Percentiles rank a stretch among this genome's conserved stretches.
Evolutionary conservation across 2,113 vertebrate species (phyloP).

Genomic region (Triplophysa tibetana): DNA sequence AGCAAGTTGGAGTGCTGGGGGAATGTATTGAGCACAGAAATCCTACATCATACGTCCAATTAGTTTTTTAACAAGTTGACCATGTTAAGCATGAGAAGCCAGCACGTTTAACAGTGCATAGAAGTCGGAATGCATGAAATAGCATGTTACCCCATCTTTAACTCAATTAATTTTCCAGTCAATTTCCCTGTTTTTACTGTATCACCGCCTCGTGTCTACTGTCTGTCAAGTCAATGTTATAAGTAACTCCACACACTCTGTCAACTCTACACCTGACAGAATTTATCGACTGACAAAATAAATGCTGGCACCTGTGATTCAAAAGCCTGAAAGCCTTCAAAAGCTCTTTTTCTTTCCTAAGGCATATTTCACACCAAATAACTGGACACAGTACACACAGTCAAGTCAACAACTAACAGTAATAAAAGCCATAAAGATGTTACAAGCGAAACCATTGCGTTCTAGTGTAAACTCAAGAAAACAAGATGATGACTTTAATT

Average conservation of each 20-base stretch:
- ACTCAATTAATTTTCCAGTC: too few species aligned
- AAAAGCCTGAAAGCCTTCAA: not conserved
- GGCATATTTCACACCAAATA: not conserved
- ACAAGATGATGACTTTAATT: not conserved
- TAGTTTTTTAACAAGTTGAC: too few species aligned
- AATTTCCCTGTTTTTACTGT: constrained; percentile 7
- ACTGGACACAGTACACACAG: not conserved
- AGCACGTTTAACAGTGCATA: too few species aligned
- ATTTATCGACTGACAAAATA: constrained; percentile 21
- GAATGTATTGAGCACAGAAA: too few species aligned
- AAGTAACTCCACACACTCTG: not conserved
- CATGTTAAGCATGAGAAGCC: too few species aligned
- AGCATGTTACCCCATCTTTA: too few species aligned
- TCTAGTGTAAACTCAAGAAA: not conserved
- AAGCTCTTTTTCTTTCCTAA: constrained; percentile 7
- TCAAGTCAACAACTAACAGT: not conserved
- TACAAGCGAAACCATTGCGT: too few species aligned
- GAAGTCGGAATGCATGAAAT: too few species aligned
- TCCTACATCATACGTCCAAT: too few species aligned
- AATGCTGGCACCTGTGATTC: constrained; percentile 11
- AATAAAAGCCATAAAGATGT: not conserved
- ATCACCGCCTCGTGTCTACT: not conserved
- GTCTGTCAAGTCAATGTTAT: not conserved
- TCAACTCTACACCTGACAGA: not conserved
- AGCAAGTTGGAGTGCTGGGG: too few species aligned